Base-by-base conservation (phyloP, 2,797 vertebrate species). In the Hippoglossus hippoglossus region DNA sequence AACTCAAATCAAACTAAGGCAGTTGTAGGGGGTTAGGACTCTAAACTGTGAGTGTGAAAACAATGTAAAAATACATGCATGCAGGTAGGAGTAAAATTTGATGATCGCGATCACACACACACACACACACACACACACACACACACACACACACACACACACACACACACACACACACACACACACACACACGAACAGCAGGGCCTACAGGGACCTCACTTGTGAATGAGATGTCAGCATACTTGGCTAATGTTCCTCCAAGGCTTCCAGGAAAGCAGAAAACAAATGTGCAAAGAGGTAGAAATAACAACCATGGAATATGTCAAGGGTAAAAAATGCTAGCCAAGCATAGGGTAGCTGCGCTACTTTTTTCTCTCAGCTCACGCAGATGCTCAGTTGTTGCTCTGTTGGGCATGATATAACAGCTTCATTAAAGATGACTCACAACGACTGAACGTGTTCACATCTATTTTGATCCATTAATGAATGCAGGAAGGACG, bases 241-340 rank as follows among this genome's bases (percentile, higher is more conserved):
- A 78, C 79, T 89, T 67, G 75, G 73, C 75, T 67, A 63, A 67
- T 62, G 71, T 84, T 87, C 67, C 68, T 85, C 61, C 61, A 25
- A 70, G 80, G 78, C 67, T 70, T 74, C 9, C 52, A 71, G 66
- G 81, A 83, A 82, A 56, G 76, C 72, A 58, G 52, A 82, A 81
- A 84, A 84, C 75, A 85, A 92, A 91, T 87, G 86, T 86, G 78
- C 75, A 73, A 83, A 82, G 71, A 88, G 67, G 88, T 51, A 79
- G 77, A 90, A 89, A 87, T 83, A 87, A 90, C 86, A 87, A 85
- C 79, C 36, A 15, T 24, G 56, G 82, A 85, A 84, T 73, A 85
- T 88, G 81, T 91, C 84, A 86, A 50, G 87, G 80, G 86, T 90
- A 82, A 91, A 81, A 87, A 89, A 81, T 80, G 84, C 66, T 80